These are phyloP conservation scores for Pseudochaenichthys georgianus DNA, from an alignment of 2,797 vertebrate species.

Conservation along the genomic window DNA sequence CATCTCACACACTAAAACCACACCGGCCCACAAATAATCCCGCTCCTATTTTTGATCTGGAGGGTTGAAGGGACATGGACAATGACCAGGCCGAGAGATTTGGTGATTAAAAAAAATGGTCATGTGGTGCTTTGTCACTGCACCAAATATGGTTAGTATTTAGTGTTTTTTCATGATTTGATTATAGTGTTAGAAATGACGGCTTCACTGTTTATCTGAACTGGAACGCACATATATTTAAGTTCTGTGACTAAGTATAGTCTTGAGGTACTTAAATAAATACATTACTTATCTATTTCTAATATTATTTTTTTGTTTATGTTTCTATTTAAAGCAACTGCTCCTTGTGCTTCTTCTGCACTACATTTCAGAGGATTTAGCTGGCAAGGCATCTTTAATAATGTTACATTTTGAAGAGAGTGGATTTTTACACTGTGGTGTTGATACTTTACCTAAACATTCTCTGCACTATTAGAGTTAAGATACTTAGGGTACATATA, in stretches of 20 bases:
- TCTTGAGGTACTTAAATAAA: background rate
- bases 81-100: constrained; percentile 19
- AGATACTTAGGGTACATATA: background rate
- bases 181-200: background rate
- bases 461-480: background rate
- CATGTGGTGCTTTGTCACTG: constrained; percentile 28
- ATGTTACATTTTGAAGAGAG: background rate
- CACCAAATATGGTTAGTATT: constrained; percentile 1
- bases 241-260: background rate
- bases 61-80: constrained; percentile 47
- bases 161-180: background rate
- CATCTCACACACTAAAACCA: constrained; percentile 69
- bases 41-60: constrained; percentile 75
- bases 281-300: too few species aligned
- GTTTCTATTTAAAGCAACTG: background rate
- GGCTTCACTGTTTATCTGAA: background rate
- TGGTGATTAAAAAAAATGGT: constrained; percentile 32
- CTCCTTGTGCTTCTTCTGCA: background rate
- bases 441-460: background rate
- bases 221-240: background rate
- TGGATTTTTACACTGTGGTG: background rate
- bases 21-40: constrained; percentile 75
- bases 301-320: background rate
- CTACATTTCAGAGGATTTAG: background rate
- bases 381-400: background rate